Evolutionary conservation across 2,888 invertebrate species (phyloP).

Genomic region (Galerucella nymphaeae): DNA sequence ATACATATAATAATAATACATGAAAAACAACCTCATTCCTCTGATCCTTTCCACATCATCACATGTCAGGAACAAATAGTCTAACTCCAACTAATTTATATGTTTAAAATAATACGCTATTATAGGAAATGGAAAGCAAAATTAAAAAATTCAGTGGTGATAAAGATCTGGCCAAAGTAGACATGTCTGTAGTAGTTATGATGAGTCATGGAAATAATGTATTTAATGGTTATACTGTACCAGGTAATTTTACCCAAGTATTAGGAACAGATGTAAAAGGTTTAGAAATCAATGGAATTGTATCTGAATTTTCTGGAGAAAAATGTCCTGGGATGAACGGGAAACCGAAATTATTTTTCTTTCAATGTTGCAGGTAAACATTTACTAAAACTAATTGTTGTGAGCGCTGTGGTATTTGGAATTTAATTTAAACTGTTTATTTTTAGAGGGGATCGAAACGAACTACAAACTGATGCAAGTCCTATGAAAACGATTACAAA

Average conservation of each 20-base stretch:
- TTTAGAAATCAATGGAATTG: slow-evolving; percentile 68
- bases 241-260: slow-evolving; percentile 69
- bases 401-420: no score
- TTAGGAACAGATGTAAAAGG: slow-evolving; percentile 70
- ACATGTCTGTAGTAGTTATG: slow-evolving; percentile 73
- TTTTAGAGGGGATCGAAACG: slow-evolving; percentile 53
- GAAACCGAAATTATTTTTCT: slow-evolving; percentile 79
- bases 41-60: no score
- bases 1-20: no score
- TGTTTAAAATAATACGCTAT: neutral
- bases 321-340: slow-evolving; percentile 68
- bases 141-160: slow-evolving; percentile 62
- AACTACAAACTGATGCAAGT: slow-evolving; percentile 48
- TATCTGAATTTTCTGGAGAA: slow-evolving; percentile 70
- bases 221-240: slow-evolving; percentile 53
- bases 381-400: no score
- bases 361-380: slow-evolving; percentile 75
- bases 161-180: slow-evolving; percentile 65
- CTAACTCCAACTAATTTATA: no score
- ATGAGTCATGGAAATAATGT: slow-evolving; percentile 74
- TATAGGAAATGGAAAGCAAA: slow-evolving; percentile 55
- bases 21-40: no score
- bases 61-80: no score
- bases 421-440: no score
- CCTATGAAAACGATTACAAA: slow-evolving; percentile 51